Evolutionary conservation across 2,888 invertebrate genomes (phyloP), one percentile per base, ranked within the genome.

Genomic region (Campoplex nolae): DNA sequence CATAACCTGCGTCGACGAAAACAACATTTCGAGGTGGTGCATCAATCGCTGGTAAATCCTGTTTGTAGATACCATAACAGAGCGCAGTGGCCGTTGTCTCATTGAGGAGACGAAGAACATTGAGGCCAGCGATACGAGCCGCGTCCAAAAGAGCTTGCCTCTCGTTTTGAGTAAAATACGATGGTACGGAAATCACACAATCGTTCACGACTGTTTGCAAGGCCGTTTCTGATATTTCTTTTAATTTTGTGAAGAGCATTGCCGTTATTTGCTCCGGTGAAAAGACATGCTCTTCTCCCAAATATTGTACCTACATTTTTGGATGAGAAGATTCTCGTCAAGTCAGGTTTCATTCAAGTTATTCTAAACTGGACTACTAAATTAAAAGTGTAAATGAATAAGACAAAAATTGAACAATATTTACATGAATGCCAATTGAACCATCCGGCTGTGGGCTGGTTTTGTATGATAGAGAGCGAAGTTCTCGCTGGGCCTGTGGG

Each of bases 41-140:
- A 91, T 98, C 98, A 3, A 97, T 96, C 16, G 96, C 96, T 16
- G 99, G 99, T 89, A 99, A 95, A 94, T 99, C 99, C 94, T 99
- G 98, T 95, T 99, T 99, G 95, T 99, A 99, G 94, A 99, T 99
- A 86, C 99, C 99, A 94, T 99, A 99, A 71, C 98, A 97, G 76
- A 99, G 95, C 45, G 99, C 99, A 67, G 99, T 98, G 13, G 99
- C 99, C 7, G 99, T 98, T 38, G 99, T 98, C 95, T 99, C 99
- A 95, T 99, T 99, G 96, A 99, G 97, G 80, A 99, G 95, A 88
- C 98, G 97, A 79, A 99, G 95, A 62, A 99, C 98, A 95, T 99
- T 99, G 67, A 99, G 95, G 67, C 97, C 99, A 90, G 99, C 97
- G 94, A 99, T 98, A 87, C 97, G 95, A 79, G 99, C 98, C 54